Conservation (phyloP, 2,113 vertebrate species). For the Tricholaema leucomelas region DNA sequence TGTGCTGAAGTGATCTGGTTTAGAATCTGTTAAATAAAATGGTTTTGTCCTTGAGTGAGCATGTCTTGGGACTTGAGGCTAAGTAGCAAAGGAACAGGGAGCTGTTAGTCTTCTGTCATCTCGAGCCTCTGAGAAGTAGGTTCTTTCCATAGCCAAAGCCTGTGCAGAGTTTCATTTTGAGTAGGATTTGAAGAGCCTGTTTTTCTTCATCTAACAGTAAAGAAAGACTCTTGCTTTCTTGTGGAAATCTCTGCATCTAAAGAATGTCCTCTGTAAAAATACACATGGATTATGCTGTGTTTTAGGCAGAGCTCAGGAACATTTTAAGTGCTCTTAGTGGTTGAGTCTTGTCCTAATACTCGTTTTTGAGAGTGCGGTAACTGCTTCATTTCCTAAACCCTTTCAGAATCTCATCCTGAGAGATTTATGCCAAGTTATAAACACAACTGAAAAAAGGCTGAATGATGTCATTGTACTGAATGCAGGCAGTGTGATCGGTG, state of each 20-base stretch:
- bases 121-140: conserved; percentile 1
- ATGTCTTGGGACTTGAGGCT: not conserved
- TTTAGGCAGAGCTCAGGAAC: not conserved
- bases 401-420: not conserved
- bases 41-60: not conserved
- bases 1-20: not conserved
- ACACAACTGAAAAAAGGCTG: not conserved
- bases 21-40: not conserved
- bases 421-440: conserved; percentile 39
- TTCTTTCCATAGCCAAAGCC: conserved; percentile 39
- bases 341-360: not conserved
- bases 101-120: not conserved
- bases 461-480: conserved; percentile 22
- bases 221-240: not conserved
- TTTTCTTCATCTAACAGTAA: not conserved
- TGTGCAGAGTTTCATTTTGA: conserved; percentile 47
- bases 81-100: not conserved
- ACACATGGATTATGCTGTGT: not conserved
- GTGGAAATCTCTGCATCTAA: not conserved
- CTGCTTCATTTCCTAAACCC: conserved; percentile 25
- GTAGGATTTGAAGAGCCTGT: not conserved
- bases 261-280: not conserved
- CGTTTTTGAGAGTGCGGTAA: not conserved
- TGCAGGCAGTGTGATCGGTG: not conserved
- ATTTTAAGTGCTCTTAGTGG: not conserved